Base-by-base conservation (phyloP, 2,888 invertebrate genomes). In the Orthonychiurus folsomi region DNA sequence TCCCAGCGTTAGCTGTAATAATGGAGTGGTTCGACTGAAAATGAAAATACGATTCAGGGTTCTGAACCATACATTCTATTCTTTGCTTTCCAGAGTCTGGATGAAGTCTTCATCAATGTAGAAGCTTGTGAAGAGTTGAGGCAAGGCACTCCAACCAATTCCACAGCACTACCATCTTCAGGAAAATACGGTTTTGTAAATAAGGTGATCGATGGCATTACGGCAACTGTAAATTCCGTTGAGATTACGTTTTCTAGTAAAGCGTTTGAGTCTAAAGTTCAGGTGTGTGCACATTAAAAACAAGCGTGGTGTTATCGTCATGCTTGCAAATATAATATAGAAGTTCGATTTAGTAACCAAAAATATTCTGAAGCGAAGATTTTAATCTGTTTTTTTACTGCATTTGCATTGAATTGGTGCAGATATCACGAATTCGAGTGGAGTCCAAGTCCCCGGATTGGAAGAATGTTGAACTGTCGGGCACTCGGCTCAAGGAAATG, bases 181-280 rank as follows among this genome's bases (percentile, higher is more conserved):
- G 80, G 82, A 52, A 88, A 88, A 79, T 93, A 93, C 75, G 86
- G 90, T 73, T 92, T 89, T 78, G 87, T 88, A 64, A 88, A 93
- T 76, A 87, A 93, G 83, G 93, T 97, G 65, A 91, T 97, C 74
- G 99, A 99, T 81, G 97, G 97, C 64, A 95, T 99, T 76, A 94
- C 92, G 54, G 86, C 99, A 70, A 86, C 88, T 76, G 93, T 99
- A 70, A 97, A 97, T 79, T 90, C 90, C 63, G 93, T 97, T 64
- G 87, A 88, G 77, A 86, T 99, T 74, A 88, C 89, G 74, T 96
- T 99, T 80, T 87, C 85, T 73, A 95, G 96, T 78, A 89, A 90
- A 73, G 92, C 93, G 61, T 99, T 99, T 80, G 87, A 89, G 73
- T 94, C 96, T 66, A 90, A 92, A 74, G 88, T 99, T 77, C 93